Percentiles rank a stretch among this genome's conserved stretches.
These are phyloP conservation scores for Ormyrus rosae DNA, from an alignment of 2,888 invertebrate genomes.

Conservation along the genomic window DNA sequence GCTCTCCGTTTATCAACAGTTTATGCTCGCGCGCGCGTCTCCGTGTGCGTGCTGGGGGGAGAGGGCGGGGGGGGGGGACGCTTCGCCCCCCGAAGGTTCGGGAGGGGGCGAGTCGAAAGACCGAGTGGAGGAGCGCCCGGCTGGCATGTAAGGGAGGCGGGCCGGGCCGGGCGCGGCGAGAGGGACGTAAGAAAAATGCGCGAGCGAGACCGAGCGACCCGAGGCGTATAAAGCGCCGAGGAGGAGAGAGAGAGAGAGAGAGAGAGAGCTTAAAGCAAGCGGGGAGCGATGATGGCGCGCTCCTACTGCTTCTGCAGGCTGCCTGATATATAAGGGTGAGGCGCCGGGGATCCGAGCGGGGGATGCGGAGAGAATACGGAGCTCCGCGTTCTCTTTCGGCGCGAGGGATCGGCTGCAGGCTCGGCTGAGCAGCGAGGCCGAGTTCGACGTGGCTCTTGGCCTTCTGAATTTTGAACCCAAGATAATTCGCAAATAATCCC, in stretches of 20 bases:
- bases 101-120: conserved; percentile 51
- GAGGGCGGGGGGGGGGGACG: conserved; percentile 58
- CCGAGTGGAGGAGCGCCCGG: not conserved
- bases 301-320: not conserved
- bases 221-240: not conserved
- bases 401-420: conserved; percentile 7
- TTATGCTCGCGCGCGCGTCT: conserved; percentile 41
- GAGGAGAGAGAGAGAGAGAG: conserved; percentile 5
- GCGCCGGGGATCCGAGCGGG: not conserved
- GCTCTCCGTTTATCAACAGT: conserved; percentile 56
- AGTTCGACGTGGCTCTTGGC: conserved; percentile 19
- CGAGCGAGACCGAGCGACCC: conserved; percentile 54
- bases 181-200: conserved; percentile 70
- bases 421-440: not conserved
- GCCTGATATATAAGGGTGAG: not conserved
- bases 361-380: conserved; percentile 21
- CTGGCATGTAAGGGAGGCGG: conserved; percentile 24
- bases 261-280: conserved; percentile 17
- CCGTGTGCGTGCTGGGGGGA: conserved; percentile 47
- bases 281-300: conserved; percentile 49
- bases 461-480: conserved; percentile 10
- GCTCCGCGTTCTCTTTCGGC: not conserved
- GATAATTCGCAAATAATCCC: conserved; percentile 37
- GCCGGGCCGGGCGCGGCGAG: conserved; percentile 54
- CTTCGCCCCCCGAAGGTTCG: conserved; percentile 34